Evolutionary conservation across 2,797 vertebrate genomes (phyloP).

Genomic region (Ctenochaetus hawaiiensis): DNA sequence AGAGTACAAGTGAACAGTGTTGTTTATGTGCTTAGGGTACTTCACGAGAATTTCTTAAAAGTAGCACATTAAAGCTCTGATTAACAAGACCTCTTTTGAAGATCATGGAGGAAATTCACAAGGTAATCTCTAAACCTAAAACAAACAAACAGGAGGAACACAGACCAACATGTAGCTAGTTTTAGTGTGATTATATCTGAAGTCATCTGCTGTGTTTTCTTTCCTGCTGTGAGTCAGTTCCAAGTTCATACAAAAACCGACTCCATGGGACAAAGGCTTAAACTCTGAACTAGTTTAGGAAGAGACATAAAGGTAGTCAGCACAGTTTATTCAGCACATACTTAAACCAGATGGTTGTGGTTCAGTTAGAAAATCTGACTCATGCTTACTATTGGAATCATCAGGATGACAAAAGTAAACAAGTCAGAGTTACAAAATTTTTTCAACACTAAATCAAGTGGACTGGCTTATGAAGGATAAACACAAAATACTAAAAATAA

Average conservation of each 20-base stretch:
- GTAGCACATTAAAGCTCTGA: constrained; percentile 5
- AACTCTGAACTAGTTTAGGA: neutral
- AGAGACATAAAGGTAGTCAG: neutral
- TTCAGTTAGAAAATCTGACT: constrained; percentile 42
- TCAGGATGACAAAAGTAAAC: constrained; percentile 39
- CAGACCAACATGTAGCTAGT: constrained; percentile 30
- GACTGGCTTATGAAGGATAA: constrained; percentile 24
- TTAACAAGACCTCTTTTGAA: constrained; percentile 28
- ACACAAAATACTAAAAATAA: neutral
- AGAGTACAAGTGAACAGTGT: neutral
- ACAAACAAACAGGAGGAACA: constrained; percentile 51
- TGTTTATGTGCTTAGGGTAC: constrained; percentile 29
- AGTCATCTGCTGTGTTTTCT: constrained; percentile 35
- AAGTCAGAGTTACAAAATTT: constrained; percentile 2
- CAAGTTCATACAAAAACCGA: neutral
- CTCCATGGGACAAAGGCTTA: neutral
- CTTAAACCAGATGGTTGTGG: neutral
- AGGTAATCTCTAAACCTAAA: constrained; percentile 22
- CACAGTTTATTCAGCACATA: neutral
- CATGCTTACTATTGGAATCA: constrained; percentile 24
- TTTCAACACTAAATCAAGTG: constrained; percentile 29
- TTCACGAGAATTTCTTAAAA: constrained; percentile 24
- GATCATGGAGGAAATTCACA: constrained; percentile 24
- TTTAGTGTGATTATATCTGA: constrained; percentile 39
- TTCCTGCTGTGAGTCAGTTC: constrained; percentile 35